Base-by-base conservation (phyloP, 2,113 vertebrate genomes). In the Lamprologus callipterus region DNA sequence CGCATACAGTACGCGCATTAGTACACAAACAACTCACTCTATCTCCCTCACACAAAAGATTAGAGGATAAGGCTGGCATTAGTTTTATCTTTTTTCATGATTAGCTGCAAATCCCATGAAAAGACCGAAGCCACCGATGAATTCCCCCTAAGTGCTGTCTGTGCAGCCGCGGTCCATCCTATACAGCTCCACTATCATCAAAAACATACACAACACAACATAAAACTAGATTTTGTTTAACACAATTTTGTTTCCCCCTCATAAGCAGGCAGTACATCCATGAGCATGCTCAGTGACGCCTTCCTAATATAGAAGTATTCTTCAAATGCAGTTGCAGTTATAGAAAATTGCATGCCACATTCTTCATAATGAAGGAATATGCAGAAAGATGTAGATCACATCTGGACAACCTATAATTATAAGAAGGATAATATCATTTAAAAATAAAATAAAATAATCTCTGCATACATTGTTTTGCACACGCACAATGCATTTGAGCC, bases 11-110 rank as follows among this genome's bases (percentile, higher is more conserved):
- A 49, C 5, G 13, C 14, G 12, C 80, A 82, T 9, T 16, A 85
- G 81, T 53, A 75, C 80, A 87, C 55, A 80, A 47, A 87, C 75
- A 80, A 57, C 45, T 86, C 55, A 33, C 70, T 55, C 35, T 4
- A 81, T 79, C 68, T 79, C 12, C 11, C 33, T 78, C 45, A 85
- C 13, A 54, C 33, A 51, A 5, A 14, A 63, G 82, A 93, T 85
- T 68, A 92, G 85, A 87, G 83, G 84, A 90, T 89, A 57, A 85
- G 49, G 21, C 57, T 60, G 80, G 75, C 37, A 53, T 87, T 93
- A 86, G 89, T 88, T 75, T 88, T 49, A 90, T 90, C 42, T 35
- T 84, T 80, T 75, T 91, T 68, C 8, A 85, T 89, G 87, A 80
- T 82, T 85, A 89, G 10, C 54, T 89, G 63, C 47, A 89, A 91